phyloP scores from a whole-genome alignment of 2,888 invertebrate species.

The Dugesia japonica region DNA sequence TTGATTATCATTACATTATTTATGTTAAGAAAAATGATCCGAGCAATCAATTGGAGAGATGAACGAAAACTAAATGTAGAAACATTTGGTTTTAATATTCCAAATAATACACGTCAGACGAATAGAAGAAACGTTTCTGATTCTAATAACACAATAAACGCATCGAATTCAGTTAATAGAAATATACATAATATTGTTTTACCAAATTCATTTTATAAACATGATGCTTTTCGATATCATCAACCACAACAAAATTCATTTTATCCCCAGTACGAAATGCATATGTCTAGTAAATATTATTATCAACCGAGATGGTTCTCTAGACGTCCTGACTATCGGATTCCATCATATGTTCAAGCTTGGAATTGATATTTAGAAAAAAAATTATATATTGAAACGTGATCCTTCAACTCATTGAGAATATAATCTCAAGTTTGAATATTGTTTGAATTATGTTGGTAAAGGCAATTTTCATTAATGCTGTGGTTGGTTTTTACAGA shows the following conservation, averaged over 20 bases:
- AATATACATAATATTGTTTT: conserved; percentile 15
- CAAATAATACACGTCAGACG: neutral
- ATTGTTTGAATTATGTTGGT: no score
- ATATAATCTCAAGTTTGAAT: no score
- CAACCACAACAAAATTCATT: neutral
- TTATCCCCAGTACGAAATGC: neutral
- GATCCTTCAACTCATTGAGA: no score
- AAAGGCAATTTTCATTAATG: no score
- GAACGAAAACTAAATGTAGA: conserved; percentile 87
- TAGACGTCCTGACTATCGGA: neutral
- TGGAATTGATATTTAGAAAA: conserved; percentile 20
- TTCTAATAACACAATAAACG: neutral
- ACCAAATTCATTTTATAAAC: conserved; percentile 10
- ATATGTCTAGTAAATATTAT: conserved; percentile 8
- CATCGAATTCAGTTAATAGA: neutral
- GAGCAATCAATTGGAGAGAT: conserved; percentile 77
- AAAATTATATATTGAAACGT: no score
- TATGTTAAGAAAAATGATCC: conserved; percentile 28
- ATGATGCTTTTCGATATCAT: neutral
- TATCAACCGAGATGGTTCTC: neutral
- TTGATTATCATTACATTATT: no score
- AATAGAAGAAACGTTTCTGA: neutral
- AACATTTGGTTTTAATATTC: conserved; percentile 66
- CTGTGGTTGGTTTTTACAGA: no score
- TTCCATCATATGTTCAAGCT: neutral